These are phyloP conservation scores for Volucella inflata DNA, from an alignment of 2,888 invertebrate genomes.

Conservation along the genomic window DNA sequence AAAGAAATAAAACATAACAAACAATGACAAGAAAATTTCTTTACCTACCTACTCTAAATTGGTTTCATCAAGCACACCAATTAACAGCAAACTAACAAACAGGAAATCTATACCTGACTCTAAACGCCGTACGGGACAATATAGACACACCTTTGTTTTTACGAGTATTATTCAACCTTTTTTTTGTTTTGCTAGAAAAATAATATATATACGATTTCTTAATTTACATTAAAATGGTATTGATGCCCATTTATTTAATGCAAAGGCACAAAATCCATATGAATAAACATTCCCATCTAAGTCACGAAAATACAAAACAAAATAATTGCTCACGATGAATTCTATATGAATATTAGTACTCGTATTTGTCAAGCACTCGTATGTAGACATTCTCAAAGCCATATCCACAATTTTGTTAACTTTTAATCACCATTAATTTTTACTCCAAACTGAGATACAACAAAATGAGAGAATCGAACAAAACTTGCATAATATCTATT, in stretches of 20 bases:
- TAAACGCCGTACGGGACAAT: conserved; percentile 42
- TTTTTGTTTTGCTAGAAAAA: conserved; percentile 3
- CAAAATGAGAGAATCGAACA: not conserved
- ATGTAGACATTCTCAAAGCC: not conserved
- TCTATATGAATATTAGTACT: no score
- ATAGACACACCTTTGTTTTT: conserved; percentile 67
- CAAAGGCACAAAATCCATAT: no score
- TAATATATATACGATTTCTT: not conserved
- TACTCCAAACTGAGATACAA: conserved; percentile 2
- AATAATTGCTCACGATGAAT: no score
- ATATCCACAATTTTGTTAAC: not conserved
- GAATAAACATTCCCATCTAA: no score
- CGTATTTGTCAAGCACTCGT: no score
- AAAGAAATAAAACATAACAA: conserved; percentile 35
- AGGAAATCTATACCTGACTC: conserved; percentile 63
- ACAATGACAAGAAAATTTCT: conserved; percentile 46
- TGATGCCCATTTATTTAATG: not conserved
- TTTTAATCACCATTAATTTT: conserved; percentile 29
- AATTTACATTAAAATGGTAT: not conserved
- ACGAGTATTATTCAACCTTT: conserved; percentile 41
- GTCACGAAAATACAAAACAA: no score
- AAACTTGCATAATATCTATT: conserved; percentile 1
- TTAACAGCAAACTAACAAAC: conserved; percentile 31
- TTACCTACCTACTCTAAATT: conserved; percentile 35
- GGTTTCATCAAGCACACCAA: conserved; percentile 36